Base-by-base conservation (phyloP, 2,888 invertebrate species). In the Tipula lateralis region DNA sequence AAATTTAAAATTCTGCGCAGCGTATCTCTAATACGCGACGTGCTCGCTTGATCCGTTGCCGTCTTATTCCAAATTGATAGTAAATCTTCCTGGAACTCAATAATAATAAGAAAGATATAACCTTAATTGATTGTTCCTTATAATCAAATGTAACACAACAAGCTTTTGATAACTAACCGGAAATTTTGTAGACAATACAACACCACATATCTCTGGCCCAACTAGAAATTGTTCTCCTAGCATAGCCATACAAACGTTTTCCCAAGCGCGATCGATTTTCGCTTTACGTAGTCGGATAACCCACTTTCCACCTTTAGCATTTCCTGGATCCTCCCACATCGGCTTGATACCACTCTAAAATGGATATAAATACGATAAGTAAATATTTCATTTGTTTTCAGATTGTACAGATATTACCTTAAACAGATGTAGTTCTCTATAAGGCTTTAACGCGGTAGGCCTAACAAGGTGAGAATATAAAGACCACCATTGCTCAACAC, bases 261-360 rank as follows among this genome's bases (percentile, higher is more conserved):
- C 99, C 99, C 99, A 99, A 89, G 98, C 98, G 86, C 98, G 94
- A 39, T 97, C 97, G 84, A 97, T 97, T 90, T 98, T 93, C 86
- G 97, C 96, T 92, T 99, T 99, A 88, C 97, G 95, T 89, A 99
- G 92, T 87, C 98, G 93, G 86, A 99, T 96, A 87, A 99, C 97
- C 99, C 99, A 99, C 92, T 99, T 99, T 32, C 99, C 99, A 84
- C 99, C 99, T 90, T 96, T 95, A 89, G 95, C 95, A 91, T 99
- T 99, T 83, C 97, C 97, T 85, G 95, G 94, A 91, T 99, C 99
- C 92, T 99, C 99, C 99, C 99, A 99, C 96, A 99, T 99, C 29
- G 99, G 99, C 90, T 97, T 97, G 88, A 99, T 98, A 87, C 99
- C 99, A 88, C 97, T 89, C 84, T 81, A 36, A 34, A 84, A 84